Evolutionary conservation across 2,113 vertebrate species (phyloP).

Genomic region (Penelope pileata): DNA sequence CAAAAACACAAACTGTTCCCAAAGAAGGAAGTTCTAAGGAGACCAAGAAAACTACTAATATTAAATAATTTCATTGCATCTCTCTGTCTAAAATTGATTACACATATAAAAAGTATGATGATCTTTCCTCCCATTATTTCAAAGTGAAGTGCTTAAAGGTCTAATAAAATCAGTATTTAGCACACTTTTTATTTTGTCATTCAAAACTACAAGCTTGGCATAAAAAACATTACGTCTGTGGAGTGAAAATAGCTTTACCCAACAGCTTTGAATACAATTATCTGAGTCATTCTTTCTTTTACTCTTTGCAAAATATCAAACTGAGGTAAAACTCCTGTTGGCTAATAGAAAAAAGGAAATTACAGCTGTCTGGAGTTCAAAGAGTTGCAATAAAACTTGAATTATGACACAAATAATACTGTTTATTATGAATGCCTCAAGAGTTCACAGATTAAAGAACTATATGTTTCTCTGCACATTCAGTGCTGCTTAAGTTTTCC

Average conservation of each 20-base stretch:
- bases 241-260: slow-evolving; percentile 37
- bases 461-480: neutral
- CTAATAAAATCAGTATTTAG: slow-evolving; percentile 62
- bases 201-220: slow-evolving; percentile 41
- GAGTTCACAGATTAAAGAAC: neutral
- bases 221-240: slow-evolving; percentile 8
- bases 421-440: slow-evolving; percentile 21
- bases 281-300: slow-evolving; percentile 43
- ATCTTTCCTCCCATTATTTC: slow-evolving; percentile 49
- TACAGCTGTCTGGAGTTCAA: slow-evolving; percentile 44
- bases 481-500: neutral
- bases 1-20: slow-evolving; percentile 17
- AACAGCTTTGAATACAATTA: slow-evolving; percentile 52
- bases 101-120: slow-evolving; percentile 39
- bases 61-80: slow-evolving; percentile 2
- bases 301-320: slow-evolving; percentile 37
- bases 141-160: slow-evolving; percentile 52
- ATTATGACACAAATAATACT: slow-evolving; percentile 17
- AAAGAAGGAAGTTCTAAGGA: neutral
- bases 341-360: slow-evolving; percentile 48
- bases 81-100: slow-evolving; percentile 19
- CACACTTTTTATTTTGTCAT: slow-evolving; percentile 51
- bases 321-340: slow-evolving; percentile 31
- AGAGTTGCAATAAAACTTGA: slow-evolving; percentile 46
- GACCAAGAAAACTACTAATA: slow-evolving; percentile 14